A percentile compares a stretch with the other conserved stretches of the same genome.
Conservation (phyloP, 2,888 invertebrate species). For the Drosophila niveifrons region DNA sequence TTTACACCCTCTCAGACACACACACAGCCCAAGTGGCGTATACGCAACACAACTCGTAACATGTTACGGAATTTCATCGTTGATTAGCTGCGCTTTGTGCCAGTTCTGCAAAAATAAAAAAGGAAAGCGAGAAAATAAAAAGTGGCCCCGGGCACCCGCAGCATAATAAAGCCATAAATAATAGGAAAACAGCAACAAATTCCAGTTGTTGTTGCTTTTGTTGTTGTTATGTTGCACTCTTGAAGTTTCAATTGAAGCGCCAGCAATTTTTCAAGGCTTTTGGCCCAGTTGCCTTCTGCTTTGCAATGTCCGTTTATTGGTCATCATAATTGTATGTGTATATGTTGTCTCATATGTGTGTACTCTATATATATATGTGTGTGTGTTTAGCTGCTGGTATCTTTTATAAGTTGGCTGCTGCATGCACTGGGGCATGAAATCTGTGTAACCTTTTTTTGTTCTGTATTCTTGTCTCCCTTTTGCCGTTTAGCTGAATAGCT, state of each 20-base stretch:
- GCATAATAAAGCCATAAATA: slow-evolving; percentile 60
- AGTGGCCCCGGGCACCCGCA: slow-evolving; percentile 31
- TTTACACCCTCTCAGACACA: slow-evolving; percentile 2
- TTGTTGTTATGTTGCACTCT: slow-evolving; percentile 41
- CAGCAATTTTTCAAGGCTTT: slow-evolving; percentile 57
- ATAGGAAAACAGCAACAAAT: slow-evolving; percentile 38
- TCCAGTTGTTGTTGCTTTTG: slow-evolving; percentile 20
- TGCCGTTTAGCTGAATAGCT: slow-evolving; percentile 48
- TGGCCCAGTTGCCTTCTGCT: slow-evolving; percentile 28
- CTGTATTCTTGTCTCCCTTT: slow-evolving; percentile 2
- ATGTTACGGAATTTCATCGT: slow-evolving; percentile 59
- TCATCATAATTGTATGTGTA: slow-evolving; percentile 23
- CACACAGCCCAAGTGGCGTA: slow-evolving; percentile 41
- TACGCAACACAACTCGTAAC: slow-evolving; percentile 52
- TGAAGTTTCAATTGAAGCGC: slow-evolving; percentile 60
- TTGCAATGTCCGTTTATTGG: slow-evolving; percentile 34
- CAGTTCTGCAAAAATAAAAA: slow-evolving; percentile 23
- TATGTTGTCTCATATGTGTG: slow-evolving; percentile 9
- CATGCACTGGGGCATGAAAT: slow-evolving; percentile 67
- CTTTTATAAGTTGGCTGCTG: slow-evolving; percentile 46
- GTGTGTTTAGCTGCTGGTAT: slow-evolving; percentile 25
- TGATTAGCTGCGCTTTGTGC: slow-evolving; percentile 64
- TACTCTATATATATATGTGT: slow-evolving; percentile 1
- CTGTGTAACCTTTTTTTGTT: slow-evolving; percentile 70
- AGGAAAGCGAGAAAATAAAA: not conserved